Evolutionary conservation across 2,797 vertebrate species (phyloP), one percentile per base, ranked within the genome.

Genomic region (Gephyroberyx darwinii): DNA sequence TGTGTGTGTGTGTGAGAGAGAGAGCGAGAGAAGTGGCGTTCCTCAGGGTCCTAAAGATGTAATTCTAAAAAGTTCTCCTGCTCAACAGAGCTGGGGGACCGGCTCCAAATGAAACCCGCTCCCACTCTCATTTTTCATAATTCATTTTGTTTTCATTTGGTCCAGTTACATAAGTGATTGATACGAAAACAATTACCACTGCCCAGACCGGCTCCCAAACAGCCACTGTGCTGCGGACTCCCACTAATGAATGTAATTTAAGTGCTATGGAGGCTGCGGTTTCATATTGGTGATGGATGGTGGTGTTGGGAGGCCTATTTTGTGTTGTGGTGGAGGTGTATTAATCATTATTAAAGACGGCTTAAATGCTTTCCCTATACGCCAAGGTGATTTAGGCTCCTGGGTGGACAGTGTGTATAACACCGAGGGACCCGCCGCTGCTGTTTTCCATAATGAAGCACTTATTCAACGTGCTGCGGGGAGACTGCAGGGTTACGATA

Each of bases 301-400:
- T 6, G 57, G 74, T 81, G 80, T 77, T 81, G 37, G 67, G 68
- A 67, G 75, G 67, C 71, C 78, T 79, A 85, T 85, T 88, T 84
- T 82, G 81, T 81, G 77, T 80, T 71, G 73, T 51, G 48, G 77
- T 84, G 71, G 55, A 74, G 83, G 84, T 78, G 62, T 75, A 90
- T 93, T 89, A 86, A 91, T 93, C 91, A 91, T 86, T 89, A 89
- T 93, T 91, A 91, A 92, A 86, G 84, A 77, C 26, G 30, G 63
- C 74, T 84, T 86, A 88, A 89, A 91, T 80, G 84, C 71, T 83
- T 88, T 86, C 73, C 82, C 84, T 82, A 71, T 84, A 81, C 37
- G 60, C 71, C 77, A 69, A 80, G 81, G 83, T 89, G 86, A 90
- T 91, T 90, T 90, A 88, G 80, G 74, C 78, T 88, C 80, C 64